Evolutionary conservation across 1,140 invertebrate species (phyloP), one percentile per base, ranked within the genome.

Genomic region (Dolichoris vasculosae): DNA sequence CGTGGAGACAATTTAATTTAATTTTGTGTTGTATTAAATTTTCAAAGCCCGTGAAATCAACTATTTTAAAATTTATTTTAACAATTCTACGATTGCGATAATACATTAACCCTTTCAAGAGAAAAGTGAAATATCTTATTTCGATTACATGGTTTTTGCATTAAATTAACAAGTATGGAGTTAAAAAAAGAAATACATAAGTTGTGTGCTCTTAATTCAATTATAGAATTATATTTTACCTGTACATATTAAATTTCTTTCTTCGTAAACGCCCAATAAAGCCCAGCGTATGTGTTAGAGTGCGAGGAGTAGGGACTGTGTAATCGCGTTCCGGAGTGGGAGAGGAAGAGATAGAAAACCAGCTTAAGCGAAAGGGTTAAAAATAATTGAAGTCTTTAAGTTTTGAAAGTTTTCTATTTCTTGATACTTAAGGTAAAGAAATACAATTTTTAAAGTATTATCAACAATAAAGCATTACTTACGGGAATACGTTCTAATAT

Each of bases 361-460:
- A 78, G 30, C 83, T 85, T 85, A 26, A 80, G 83, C 17, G 8
- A 59, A 51, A 80, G 35, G 83, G 77, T 79, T 85, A 73, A 85
- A 84, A 38, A 75, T 63, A 80, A 85, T 85, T 80, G 46, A 83
- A 38, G 4, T 43, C 8, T 59, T 46, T 73, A 20, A 64, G 46
- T 76, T 83, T 80, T 67, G 26, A 20, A 30, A 9, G 17, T 30
- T 80, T 43, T 30, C 30, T 40, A 26, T 26, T 79, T 79, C 6
- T 40, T 40, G 43, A 40, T 59, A 26, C 2, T 51, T 59, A 9
- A 75, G 15, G 17, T 40, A 40, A 4, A 71, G 7, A 71, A 40
- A 17, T 26, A 71, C 15, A 40, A 23, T 2, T 63, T 63, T 30
- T 4, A 71, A 71, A 20, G 40, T 71, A 40, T 71, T 71, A 38